These are phyloP conservation scores for Lytechinus variegatus DNA, from an alignment of 35 echinoderm and acorn worm species.

Conservation along the genomic window DNA sequence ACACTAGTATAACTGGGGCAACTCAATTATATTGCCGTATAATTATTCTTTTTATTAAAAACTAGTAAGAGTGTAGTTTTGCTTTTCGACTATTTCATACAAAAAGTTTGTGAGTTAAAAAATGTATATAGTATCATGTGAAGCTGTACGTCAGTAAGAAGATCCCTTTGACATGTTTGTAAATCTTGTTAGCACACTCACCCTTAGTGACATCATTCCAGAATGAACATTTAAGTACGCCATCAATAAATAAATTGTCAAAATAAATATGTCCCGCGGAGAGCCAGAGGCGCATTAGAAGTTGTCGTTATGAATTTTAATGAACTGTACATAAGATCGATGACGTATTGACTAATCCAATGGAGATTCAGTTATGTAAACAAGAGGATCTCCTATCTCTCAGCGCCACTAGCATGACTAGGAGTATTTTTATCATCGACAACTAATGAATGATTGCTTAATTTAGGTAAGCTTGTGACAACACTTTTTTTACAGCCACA, in stretches of 20 bases:
- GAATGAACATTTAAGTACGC: background rate
- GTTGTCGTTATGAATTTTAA: conserved; percentile 5
- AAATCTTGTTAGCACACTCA: background rate
- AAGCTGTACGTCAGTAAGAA: background rate
- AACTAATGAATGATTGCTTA: background rate
- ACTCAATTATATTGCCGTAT: no score
- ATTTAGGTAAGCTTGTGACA: background rate
- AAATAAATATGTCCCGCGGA: background rate
- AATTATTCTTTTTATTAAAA: no score
- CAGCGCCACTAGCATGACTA: background rate
- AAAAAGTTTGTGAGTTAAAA: background rate
- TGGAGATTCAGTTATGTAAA: conserved; percentile 12
- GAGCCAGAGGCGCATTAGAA: background rate
- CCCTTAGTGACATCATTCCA: background rate
- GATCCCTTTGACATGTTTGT: background rate
- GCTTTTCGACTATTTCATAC: background rate
- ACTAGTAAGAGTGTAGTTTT: no score
- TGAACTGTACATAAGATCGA: background rate
- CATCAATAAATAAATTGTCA: conserved; percentile 15
- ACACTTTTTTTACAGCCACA: background rate
- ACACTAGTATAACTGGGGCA: background rate
- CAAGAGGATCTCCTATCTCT: background rate
- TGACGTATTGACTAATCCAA: background rate
- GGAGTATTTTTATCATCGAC: background rate
- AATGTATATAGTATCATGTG: background rate